Percentiles rank a stretch among this genome's conserved stretches.
Evolutionary conservation across 2,888 invertebrate genomes (phyloP).

Genomic region (Mythimna vitellina): DNA sequence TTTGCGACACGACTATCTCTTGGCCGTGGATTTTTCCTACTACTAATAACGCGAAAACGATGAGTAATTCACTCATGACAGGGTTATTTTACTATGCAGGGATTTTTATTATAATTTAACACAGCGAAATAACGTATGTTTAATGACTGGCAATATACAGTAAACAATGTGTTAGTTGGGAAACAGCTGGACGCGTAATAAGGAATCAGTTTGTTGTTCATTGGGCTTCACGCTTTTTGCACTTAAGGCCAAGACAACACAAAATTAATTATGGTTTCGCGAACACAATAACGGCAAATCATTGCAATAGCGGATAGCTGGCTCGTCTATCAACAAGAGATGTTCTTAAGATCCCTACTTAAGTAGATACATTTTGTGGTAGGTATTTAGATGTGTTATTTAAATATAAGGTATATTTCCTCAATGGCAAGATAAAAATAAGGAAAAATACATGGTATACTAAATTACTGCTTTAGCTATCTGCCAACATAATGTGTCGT

Average conservation of each 20-base stretch:
- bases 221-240: slow-evolving; percentile 78
- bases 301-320: slow-evolving; percentile 2
- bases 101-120: slow-evolving; percentile 10
- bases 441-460: slow-evolving; percentile 6
- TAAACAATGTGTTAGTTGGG: slow-evolving; percentile 71
- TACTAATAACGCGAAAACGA: slow-evolving; percentile 67
- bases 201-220: slow-evolving; percentile 73
- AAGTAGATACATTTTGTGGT: neutral
- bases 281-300: slow-evolving; percentile 50
- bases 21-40: slow-evolving; percentile 72
- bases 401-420: slow-evolving; percentile 16
- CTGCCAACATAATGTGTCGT: slow-evolving; percentile 4
- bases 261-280: slow-evolving; percentile 59
- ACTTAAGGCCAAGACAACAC: slow-evolving; percentile 75
- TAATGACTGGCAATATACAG: slow-evolving; percentile 50
- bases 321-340: slow-evolving; percentile 8
- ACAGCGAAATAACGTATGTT: slow-evolving; percentile 35
- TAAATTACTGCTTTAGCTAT: slow-evolving; percentile 16
- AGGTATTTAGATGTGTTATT: neutral
- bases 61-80: slow-evolving; percentile 75
- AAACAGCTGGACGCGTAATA: slow-evolving; percentile 79
- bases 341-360: neutral
- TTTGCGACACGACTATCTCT: slow-evolving; percentile 64
- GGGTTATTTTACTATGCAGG: slow-evolving; percentile 34
- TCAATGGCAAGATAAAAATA: neutral